These are phyloP conservation scores for Phytoseiulus persimilis DNA, from an alignment of 2,888 invertebrate genomes.

Conservation along the genomic window DNA sequence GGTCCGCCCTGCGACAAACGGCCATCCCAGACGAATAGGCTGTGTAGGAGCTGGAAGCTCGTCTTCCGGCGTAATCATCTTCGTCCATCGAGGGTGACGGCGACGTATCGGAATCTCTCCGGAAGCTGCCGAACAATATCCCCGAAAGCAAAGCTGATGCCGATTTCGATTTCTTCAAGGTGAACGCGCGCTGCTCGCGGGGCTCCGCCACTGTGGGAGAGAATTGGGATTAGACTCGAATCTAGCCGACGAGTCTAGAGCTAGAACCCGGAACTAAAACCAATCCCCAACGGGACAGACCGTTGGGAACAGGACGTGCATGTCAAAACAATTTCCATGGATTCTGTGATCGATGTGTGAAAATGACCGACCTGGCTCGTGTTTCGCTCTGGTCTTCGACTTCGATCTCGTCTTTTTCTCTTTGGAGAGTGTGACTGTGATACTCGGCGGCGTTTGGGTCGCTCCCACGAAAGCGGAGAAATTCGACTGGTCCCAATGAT, in stretches of 20 bases:
- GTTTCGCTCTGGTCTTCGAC: slow-evolving; percentile 7
- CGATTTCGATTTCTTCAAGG: slow-evolving; percentile 28
- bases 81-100: slow-evolving; percentile 37
- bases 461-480: slow-evolving; percentile 31
- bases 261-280: too few species aligned
- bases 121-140: slow-evolving; percentile 16
- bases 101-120: slow-evolving; percentile 33
- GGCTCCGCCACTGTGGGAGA: neutral
- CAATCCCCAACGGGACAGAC: too few species aligned
- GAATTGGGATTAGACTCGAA: neutral
- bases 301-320: too few species aligned
- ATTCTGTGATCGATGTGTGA: neutral
- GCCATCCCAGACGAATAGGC: neutral
- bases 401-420: slow-evolving; percentile 18
- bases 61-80: slow-evolving; percentile 8
- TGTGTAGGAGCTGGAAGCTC: slow-evolving; percentile 24
- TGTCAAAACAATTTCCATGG: too few species aligned
- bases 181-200: slow-evolving; percentile 9
- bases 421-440: slow-evolving; percentile 32
- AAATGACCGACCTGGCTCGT: slow-evolving; percentile 21
- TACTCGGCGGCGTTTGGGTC: slow-evolving; percentile 29
- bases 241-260: neutral
- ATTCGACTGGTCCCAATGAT: slow-evolving; percentile 23
- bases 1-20: slow-evolving; percentile 21
- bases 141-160: slow-evolving; percentile 21